Evolutionary conservation across 1,140 invertebrate species (phyloP), one percentile per base, ranked within the genome.

Genomic region (Gonatopus flavifemur): DNA sequence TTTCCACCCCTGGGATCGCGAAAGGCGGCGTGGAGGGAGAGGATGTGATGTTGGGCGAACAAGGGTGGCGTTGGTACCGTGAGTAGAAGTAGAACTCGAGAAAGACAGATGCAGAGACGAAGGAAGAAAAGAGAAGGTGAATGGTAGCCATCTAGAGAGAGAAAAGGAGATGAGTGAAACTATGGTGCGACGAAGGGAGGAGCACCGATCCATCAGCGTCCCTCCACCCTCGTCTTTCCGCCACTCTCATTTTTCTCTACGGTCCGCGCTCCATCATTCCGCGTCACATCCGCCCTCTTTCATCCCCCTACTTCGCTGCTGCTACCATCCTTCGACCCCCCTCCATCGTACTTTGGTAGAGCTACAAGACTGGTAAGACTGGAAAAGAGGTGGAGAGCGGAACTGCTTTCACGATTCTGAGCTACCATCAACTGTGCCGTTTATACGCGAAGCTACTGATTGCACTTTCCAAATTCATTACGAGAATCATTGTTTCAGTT

Each of bases 191-290:
- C 58, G 62, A 59, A 68, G 72, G 74, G 72, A 70, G 74, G 73
- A 72, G 72, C 72, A 62, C 69, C 73, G 70, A 78, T 78, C 74
- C 73, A 77, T 78, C 76, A 76, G 76, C 71, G 72, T 78, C 73
- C 72, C 72, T 72, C 73, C 74, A 74, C 73, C 75, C 75, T 77
- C 74, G 74, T 72, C 69, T 75, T 77, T 78, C 74, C 73, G 74
- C 72, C 76, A 76, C 76, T 78, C 76, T 77, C 74, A 78, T 77
- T 77, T 77, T 77, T 77, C 76, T 77, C 72, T 62, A 66, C 72
- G 73, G 69, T 72, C 74, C 72, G 71, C 72, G 72, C 73, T 77
- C 74, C 74, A 78, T 78, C 76, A 76, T 77, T 78, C 73, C 71
- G 74, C 71, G 73, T 77, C 74, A 74, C 74, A 77, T 76, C 73